A percentile compares a stretch with the other conserved stretches of the same genome.
phyloP scores from a whole-genome alignment of 2,113 vertebrate species.

The Eretmochelys imbricata region DNA sequence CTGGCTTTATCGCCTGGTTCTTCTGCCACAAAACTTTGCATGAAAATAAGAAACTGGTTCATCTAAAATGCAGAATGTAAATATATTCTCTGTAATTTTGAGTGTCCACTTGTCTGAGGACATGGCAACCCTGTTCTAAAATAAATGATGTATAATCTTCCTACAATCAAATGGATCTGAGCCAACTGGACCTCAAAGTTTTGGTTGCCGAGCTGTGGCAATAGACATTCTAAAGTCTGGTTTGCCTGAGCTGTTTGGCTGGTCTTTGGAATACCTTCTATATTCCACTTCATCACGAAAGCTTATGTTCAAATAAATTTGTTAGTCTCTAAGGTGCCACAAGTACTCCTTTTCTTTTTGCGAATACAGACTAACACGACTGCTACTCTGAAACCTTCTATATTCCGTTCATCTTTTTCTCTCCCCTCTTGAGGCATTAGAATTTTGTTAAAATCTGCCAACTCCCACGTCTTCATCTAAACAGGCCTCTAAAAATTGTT shows the following conservation, averaged over 20 bases:
- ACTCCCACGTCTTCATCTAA: neutral
- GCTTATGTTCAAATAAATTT: too few relatives aligned
- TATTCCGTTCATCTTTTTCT: neutral
- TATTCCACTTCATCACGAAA: neutral
- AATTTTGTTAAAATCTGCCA: neutral
- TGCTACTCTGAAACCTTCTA: neutral
- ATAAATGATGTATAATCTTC: neutral
- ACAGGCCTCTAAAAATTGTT: neutral
- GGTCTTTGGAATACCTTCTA: neutral
- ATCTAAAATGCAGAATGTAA: neutral
- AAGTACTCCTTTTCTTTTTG: too few relatives aligned
- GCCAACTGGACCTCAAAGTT: conserved; percentile 21
- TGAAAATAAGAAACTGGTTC: neutral
- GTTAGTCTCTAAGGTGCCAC: too few relatives aligned
- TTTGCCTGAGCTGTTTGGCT: neutral
- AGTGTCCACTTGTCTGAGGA: neutral
- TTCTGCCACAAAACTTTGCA: neutral
- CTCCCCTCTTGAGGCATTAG: neutral
- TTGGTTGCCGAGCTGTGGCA: conserved; percentile 9
- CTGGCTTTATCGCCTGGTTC: neutral
- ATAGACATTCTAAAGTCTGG: neutral
- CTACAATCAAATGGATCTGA: neutral
- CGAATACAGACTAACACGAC: too few relatives aligned
- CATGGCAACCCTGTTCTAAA: conserved; percentile 20
- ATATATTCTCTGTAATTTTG: neutral